These are phyloP conservation scores for Crossaster papposus DNA, from an alignment of 53 echinoderm and acorn worm genomes.

Conservation along the genomic window DNA sequence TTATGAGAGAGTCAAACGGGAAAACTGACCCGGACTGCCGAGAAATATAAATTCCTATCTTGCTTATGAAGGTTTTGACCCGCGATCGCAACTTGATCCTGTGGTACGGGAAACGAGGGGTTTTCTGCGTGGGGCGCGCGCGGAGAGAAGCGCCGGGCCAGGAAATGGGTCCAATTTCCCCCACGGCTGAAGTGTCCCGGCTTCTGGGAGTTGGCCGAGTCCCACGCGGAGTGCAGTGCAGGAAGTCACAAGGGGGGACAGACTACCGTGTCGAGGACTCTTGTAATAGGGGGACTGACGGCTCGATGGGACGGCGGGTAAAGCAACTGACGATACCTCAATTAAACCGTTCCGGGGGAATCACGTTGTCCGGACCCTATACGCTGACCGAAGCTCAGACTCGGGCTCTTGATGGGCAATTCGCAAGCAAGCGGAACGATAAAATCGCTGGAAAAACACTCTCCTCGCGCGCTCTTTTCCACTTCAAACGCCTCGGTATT, in stretches of 20 bases:
- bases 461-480: conserved; percentile 23
- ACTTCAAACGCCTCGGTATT: conserved; percentile 51
- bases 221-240: conserved; percentile 46
- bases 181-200: conserved; percentile 60
- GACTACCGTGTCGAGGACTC: conserved; percentile 57
- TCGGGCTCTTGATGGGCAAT: conserved; percentile 18
- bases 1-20: conserved; percentile 7
- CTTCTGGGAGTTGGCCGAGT: conserved; percentile 28
- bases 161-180: conserved; percentile 64
- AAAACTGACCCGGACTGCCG: conserved; percentile 28
- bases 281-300: conserved; percentile 53
- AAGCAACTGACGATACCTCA: conserved; percentile 49
- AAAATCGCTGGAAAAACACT: conserved; percentile 65
- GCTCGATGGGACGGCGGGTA: conserved; percentile 39
- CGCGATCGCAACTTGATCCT: conserved; percentile 47
- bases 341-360: conserved; percentile 64
- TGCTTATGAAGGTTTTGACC: conserved; percentile 31
- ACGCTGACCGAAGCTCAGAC: conserved; percentile 18
- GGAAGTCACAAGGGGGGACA: conserved; percentile 66
- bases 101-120: conserved; percentile 38
- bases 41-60: conserved; percentile 54
- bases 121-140: conserved; percentile 7
- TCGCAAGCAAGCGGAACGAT: conserved; percentile 62
- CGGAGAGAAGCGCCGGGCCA: conserved; percentile 34
- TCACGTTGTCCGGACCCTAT: conserved; percentile 17